Evolutionary conservation across 2,888 invertebrate species (phyloP).

Genomic region (Ethmia dodecea): DNA sequence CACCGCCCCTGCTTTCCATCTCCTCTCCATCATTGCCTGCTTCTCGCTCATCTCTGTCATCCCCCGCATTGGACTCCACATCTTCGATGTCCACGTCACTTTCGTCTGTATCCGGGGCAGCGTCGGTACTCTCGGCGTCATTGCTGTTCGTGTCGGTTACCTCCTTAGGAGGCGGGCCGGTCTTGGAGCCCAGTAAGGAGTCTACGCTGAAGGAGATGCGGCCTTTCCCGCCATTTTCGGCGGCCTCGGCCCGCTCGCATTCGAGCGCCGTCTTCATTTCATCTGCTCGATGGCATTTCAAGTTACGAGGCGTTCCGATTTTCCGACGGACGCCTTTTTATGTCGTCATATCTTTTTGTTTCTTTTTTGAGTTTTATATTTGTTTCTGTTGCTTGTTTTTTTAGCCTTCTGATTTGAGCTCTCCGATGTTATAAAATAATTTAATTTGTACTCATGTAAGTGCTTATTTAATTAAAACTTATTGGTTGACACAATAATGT

Average conservation of each 20-base stretch:
- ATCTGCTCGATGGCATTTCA: constrained; percentile 63
- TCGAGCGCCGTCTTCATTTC: constrained; percentile 75
- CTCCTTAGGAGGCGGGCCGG: constrained; percentile 43
- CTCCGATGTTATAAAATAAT: neutral
- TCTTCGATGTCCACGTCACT: constrained; percentile 73
- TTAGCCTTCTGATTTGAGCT: neutral
- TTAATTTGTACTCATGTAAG: constrained; percentile 1
- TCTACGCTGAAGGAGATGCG: constrained; percentile 87
- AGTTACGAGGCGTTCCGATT: constrained; percentile 5
- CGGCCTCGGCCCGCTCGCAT: constrained; percentile 70
- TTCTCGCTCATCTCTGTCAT: constrained; percentile 54
- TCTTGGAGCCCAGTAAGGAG: constrained; percentile 73
- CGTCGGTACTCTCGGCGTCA: constrained; percentile 59
- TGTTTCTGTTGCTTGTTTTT: neutral
- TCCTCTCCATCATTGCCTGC: constrained; percentile 66
- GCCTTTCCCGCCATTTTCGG: constrained; percentile 74
- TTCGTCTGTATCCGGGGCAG: constrained; percentile 57
- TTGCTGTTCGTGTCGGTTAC: constrained; percentile 51
- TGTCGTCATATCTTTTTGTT: constrained; percentile 8
- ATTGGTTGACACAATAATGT: too few species aligned
- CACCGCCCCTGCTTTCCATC: constrained; percentile 66
- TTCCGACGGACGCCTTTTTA: constrained; percentile 9
- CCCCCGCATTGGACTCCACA: constrained; percentile 51
- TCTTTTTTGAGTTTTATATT: neutral
- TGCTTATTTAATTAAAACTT: too few species aligned